phyloP scores from a whole-genome alignment of 1,140 invertebrate genomes.

The Akabosia matsudoensis region DNA sequence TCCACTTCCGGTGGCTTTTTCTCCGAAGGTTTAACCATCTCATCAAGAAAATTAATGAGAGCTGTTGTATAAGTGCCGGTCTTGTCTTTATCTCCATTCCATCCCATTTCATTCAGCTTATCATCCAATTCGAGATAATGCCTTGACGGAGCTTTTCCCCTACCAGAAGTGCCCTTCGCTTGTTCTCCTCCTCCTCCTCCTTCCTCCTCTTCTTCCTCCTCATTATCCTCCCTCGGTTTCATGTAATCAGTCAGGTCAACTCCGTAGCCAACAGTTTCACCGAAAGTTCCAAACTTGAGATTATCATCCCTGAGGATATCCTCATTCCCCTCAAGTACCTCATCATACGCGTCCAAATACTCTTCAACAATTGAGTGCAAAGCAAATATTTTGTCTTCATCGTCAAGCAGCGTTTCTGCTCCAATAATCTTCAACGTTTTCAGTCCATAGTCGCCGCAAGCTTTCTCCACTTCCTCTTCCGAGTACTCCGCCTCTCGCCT shows the following conservation, averaged over 20 bases:
- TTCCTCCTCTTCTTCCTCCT: background rate
- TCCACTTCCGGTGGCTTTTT: background rate
- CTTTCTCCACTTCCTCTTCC: conserved; percentile 21
- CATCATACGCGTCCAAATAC: conserved; percentile 11
- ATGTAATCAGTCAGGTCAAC: background rate
- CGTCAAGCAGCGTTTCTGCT: background rate
- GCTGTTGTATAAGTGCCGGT: background rate
- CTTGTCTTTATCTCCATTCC: background rate
- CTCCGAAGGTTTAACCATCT: background rate
- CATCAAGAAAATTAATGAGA: background rate
- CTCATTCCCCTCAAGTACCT: conserved; percentile 10
- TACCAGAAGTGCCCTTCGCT: background rate
- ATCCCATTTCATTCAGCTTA: conserved; percentile 23
- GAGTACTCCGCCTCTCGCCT: background rate
- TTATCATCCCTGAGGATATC: background rate
- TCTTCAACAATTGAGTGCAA: background rate
- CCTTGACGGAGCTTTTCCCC: background rate
- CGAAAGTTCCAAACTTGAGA: background rate
- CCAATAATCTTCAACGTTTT: conserved; percentile 4
- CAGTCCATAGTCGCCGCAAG: conserved; percentile 5
- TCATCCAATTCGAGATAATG: conserved; percentile 11
- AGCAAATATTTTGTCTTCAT: background rate
- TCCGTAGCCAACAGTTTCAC: background rate
- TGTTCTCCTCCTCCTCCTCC: background rate
- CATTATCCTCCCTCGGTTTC: background rate